Evolutionary conservation across 2,888 invertebrate species (phyloP), one percentile per base, ranked within the genome.

Genomic region (Hipparchia semele): DNA sequence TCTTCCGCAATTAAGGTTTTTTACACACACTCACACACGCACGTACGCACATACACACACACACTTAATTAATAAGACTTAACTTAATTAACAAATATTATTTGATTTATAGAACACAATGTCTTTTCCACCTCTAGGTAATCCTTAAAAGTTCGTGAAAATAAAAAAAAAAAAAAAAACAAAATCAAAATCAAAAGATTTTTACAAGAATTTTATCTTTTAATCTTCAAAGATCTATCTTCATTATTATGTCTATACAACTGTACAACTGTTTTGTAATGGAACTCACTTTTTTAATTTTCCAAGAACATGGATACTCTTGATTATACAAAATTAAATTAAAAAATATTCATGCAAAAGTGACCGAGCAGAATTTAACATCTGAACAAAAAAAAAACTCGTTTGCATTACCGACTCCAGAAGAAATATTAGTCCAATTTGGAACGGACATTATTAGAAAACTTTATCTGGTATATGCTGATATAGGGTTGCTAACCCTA

Each of bases 381-480:
- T 67, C 49, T 10, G 54, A 56, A 73, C 68, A 62, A 70, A 60
- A 75, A 56, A 49, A 73, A 75, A 72, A 70, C 68, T 71, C 76
- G 70, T 77, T 78, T 75, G 69, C 75, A 75, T 75, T 75, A 65
- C 75, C 74, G 73, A 61, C 72, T 72, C 60, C 56, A 65, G 59
- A 65, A 77, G 77, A 80, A 79, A 81, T 79, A 79, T 79, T 78
- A 75, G 77, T 79, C 76, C 79, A 79, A 80, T 81, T 80, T 78
- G 75, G 79, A 78, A 75, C 76, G 77, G 73, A 77, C 77, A 78
- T 80, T 80, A 80, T 81, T 81, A 81, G 76, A 79, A 81, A 81
- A 81, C 77, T 81, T 81, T 78, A 77, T 77, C 75, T 75, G 66
- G 75, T 70, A 72, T 70, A 67, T 71, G 71, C 64, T 60, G 46